phyloP scores from a whole-genome alignment of 2,888 invertebrate genomes.

The Pandemis corylana region DNA sequence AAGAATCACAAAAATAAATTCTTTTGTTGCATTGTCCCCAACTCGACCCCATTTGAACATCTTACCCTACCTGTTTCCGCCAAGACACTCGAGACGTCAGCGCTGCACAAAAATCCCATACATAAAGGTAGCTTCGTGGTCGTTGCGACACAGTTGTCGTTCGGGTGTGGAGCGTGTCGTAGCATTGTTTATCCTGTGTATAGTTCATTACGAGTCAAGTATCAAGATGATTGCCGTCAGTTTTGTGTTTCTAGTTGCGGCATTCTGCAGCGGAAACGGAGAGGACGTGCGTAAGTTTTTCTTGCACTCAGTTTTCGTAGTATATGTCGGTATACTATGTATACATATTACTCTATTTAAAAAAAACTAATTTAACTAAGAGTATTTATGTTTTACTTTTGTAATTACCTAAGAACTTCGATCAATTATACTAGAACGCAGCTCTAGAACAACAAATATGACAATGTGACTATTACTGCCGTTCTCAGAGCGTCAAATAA shows the following conservation, averaged over 20 bases:
- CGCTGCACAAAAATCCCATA: conserved; percentile 4
- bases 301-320: neutral
- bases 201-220: neutral
- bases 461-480: too few relatives aligned
- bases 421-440: too few relatives aligned
- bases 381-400: too few relatives aligned
- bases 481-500: too few relatives aligned
- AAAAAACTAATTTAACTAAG: too few relatives aligned
- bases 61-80: neutral
- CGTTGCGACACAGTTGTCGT: conserved; percentile 36
- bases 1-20: too few relatives aligned
- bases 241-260: conserved; percentile 57
- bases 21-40: neutral
- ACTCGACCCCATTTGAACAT: too few relatives aligned
- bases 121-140: conserved; percentile 32
- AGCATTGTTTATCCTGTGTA: conserved; percentile 2
- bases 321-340: too few relatives aligned
- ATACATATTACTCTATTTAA: too few relatives aligned
- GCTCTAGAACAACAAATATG: too few relatives aligned
- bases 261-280: conserved; percentile 52
- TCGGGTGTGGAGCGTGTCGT: conserved; percentile 10
- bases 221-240: conserved; percentile 60
- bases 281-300: conserved; percentile 69
- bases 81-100: neutral
- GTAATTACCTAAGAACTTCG: too few relatives aligned